Base-by-base conservation (phyloP, 2,888 invertebrate genomes). In the Cryptocephalus moraei region DNA sequence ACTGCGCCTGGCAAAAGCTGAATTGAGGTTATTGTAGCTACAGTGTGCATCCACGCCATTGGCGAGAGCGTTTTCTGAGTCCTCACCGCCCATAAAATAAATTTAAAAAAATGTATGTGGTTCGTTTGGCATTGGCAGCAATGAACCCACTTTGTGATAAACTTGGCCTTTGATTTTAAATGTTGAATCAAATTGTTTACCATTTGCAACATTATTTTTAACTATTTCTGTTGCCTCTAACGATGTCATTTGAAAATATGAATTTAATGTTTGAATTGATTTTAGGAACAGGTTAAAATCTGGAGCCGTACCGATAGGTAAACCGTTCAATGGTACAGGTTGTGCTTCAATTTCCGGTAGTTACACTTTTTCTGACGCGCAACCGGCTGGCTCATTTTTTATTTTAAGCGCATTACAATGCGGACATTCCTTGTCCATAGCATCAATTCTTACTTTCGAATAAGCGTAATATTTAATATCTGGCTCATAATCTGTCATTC, bases 341-440 rank as follows among this genome's bases (percentile, higher is more conserved):
- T n/a, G n/a, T n/a, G n/a, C n/a, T n/a, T n/a, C n/a, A n/a, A n/a
- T n/a, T n/a, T n/a, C n/a, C n/a, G n/a, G n/a, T n/a, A n/a, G n/a
- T n/a, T n/a, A n/a, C n/a, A n/a, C n/a, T n/a, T n/a, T n/a, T n/a
- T n/a, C n/a, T n/a, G 39, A 11, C n/a, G 11, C 8, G 8, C 39
- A 13, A 11, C 14, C 41, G 14, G n/a, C 46, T 46, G 46, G 31
- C 40, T 39, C 39, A 46, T 42, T 31, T 42, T 38, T n/a, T n/a
- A n/a, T n/a, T n/a, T n/a, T n/a, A n/a, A n/a, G n/a, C n/a, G n/a
- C n/a, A n/a, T n/a, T n/a, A n/a, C n/a, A n/a, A n/a, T n/a, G n/a
- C n/a, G n/a, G n/a, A n/a, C n/a, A n/a, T n/a, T n/a, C n/a, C n/a
- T n/a, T n/a, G n/a, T n/a, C n/a, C n/a, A n/a, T n/a, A n/a, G n/a